phyloP scores from a whole-genome alignment of 1,140 invertebrate genomes.

The Babylonia areolata region DNA sequence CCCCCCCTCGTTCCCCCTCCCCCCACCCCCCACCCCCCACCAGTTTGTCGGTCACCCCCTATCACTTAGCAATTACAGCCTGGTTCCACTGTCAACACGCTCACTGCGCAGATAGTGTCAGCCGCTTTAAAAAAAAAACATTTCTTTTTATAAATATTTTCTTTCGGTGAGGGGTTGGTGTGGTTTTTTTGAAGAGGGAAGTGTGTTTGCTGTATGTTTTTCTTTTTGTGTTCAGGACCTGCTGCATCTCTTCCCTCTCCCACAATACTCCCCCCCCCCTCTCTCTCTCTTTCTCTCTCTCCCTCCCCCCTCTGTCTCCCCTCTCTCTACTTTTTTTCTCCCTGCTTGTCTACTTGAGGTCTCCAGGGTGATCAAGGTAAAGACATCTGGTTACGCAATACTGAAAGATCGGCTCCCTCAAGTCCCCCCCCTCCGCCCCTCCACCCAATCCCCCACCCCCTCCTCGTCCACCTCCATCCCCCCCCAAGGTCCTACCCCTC shows the following conservation, averaged over 20 bases:
- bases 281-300: background rate
- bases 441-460: too few relatives aligned
- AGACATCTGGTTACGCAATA: too few relatives aligned
- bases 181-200: background rate
- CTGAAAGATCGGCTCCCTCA: too few relatives aligned
- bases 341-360: too few relatives aligned
- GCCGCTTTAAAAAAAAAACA: background rate
- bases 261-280: background rate
- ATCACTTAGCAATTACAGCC: background rate
- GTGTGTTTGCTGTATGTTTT: background rate
- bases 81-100: background rate
- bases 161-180: background rate
- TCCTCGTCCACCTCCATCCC: too few relatives aligned
- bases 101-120: background rate
- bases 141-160: background rate
- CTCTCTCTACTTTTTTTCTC: too few relatives aligned
- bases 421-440: too few relatives aligned
- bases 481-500: too few relatives aligned
- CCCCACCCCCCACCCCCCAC: background rate
- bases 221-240: too few relatives aligned
- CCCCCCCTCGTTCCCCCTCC: background rate
- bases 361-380: too few relatives aligned
- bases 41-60: too few relatives aligned
- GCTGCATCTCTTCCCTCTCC: too few relatives aligned
- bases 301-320: background rate